Percentiles rank a stretch among this genome's conserved stretches.
phyloP scores from a whole-genome alignment of 2,888 invertebrate genomes.

The Limenitis camilla region DNA sequence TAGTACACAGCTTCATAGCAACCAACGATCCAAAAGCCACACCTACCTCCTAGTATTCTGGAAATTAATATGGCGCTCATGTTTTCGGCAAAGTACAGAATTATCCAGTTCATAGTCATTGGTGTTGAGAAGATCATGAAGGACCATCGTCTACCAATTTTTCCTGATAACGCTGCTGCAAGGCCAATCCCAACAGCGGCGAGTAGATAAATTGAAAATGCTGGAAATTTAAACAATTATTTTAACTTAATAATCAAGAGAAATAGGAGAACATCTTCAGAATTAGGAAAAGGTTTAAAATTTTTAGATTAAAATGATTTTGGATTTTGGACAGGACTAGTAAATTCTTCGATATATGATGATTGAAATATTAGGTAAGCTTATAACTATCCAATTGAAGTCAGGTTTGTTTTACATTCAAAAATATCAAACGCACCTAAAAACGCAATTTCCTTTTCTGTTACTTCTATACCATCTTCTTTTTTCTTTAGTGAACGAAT shows the following conservation, averaged over 20 bases:
- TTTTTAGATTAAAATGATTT: not conserved
- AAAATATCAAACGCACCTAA: slow-evolving; percentile 12
- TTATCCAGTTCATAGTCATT: slow-evolving; percentile 16
- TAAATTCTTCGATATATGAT: too few relatives aligned
- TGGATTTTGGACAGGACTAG: too few relatives aligned
- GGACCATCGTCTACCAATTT: slow-evolving; percentile 14
- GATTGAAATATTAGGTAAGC: not conserved
- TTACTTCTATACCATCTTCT: slow-evolving; percentile 7
- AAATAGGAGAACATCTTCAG: too few relatives aligned
- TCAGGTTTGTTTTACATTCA: too few relatives aligned
- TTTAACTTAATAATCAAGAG: too few relatives aligned
- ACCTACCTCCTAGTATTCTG: slow-evolving; percentile 15
- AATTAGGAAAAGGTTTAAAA: too few relatives aligned
- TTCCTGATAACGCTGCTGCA: slow-evolving; percentile 14
- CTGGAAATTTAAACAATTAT: slow-evolving; percentile 11
- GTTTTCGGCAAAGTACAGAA: slow-evolving; percentile 15
- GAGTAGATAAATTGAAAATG: slow-evolving; percentile 8
- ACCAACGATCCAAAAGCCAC: too few relatives aligned
- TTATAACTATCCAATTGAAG: not conserved
- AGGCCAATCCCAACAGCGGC: slow-evolving; percentile 11
- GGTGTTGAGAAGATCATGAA: slow-evolving; percentile 14
- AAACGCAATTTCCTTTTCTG: slow-evolving; percentile 16
- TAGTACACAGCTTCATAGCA: slow-evolving; percentile 10
- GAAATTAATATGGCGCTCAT: slow-evolving; percentile 14
- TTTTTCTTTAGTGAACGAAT: slow-evolving; percentile 13